These are phyloP conservation scores for Drosophila basisetae DNA, from an alignment of 2,888 invertebrate genomes.

Conservation along the genomic window DNA sequence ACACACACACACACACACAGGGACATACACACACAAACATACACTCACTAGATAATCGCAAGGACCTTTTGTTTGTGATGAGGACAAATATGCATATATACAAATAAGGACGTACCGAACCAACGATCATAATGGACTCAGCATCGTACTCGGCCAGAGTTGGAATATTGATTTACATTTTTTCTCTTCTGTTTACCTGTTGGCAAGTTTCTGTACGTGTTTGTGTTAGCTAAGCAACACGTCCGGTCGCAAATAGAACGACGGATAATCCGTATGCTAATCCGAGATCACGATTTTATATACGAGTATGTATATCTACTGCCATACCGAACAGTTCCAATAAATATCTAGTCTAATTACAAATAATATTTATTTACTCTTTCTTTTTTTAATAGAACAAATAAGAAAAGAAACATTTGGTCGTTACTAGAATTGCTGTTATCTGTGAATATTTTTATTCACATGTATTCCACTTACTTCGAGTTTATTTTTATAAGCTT, in stretches of 20 bases:
- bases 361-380: too few relatives aligned
- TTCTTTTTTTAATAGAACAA: too few relatives aligned
- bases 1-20: not conserved
- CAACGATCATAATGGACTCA: not conserved
- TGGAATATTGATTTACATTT: slow-evolving; percentile 63
- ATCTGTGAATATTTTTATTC: not conserved
- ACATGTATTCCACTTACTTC: not conserved
- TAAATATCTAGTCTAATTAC: not conserved
- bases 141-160: slow-evolving; percentile 7
- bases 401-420: too few relatives aligned
- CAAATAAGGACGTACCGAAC: not conserved
- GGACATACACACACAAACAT: not conserved
- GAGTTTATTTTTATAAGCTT: not conserved
- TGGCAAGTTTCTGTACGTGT: slow-evolving; percentile 9
- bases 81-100: slow-evolving; percentile 8
- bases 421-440: not conserved
- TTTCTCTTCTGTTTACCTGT: slow-evolving; percentile 9
- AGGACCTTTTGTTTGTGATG: slow-evolving; percentile 40
- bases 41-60: slow-evolving; percentile 37
- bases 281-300: slow-evolving; percentile 9
- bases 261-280: slow-evolving; percentile 20
- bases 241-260: slow-evolving; percentile 55
- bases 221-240: slow-evolving; percentile 25
- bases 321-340: not conserved
- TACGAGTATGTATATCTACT: not conserved